phyloP scores from a whole-genome alignment of 2,797 vertebrate species.

The Poecile montanus region DNA sequence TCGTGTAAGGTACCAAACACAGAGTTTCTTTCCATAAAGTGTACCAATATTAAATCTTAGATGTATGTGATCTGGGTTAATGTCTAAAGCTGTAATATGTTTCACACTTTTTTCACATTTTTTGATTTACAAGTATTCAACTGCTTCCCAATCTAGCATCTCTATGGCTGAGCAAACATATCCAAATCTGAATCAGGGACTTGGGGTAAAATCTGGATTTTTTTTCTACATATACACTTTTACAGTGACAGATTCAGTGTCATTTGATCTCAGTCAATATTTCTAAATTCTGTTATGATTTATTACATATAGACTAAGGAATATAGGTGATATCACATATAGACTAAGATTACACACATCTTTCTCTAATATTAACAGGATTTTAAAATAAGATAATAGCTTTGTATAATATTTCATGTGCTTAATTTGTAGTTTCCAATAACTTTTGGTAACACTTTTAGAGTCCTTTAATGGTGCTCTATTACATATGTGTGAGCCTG shows the following conservation, averaged over 20 bases:
- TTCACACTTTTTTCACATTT: background rate
- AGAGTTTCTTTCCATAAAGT: background rate
- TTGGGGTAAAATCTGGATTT: background rate
- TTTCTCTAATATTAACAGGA: background rate
- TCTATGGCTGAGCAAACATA: background rate
- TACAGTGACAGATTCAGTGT: background rate
- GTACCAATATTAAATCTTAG: background rate
- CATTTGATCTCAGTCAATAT: background rate
- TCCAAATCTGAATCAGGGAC: background rate
- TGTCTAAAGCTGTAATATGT: background rate
- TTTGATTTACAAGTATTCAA: background rate
- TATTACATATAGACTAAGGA: background rate
- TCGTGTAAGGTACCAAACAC: background rate
- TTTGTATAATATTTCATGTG: background rate
- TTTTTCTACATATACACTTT: background rate
- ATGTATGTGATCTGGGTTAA: background rate
- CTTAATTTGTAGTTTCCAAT: background rate
- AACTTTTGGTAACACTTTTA: background rate
- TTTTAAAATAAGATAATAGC: background rate
- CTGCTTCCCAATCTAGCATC: background rate
- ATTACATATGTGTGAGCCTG: background rate
- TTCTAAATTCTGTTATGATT: background rate
- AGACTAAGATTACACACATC: background rate
- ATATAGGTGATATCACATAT: background rate
- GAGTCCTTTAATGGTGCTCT: background rate